phyloP scores from a whole-genome alignment of 2,888 invertebrate species.

The Napeogenes inachia region DNA sequence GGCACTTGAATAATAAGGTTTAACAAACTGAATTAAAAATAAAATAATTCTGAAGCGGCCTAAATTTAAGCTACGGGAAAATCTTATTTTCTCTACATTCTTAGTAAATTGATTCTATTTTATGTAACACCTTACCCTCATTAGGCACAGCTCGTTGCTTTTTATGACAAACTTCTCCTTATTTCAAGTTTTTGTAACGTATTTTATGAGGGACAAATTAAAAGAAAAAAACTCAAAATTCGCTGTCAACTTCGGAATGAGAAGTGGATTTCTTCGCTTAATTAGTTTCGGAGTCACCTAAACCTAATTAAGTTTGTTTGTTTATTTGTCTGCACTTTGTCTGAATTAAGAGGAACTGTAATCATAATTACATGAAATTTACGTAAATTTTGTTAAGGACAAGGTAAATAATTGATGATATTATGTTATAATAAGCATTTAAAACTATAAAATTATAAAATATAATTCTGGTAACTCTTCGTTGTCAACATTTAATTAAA shows the following conservation, averaged over 20 bases:
- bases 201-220: constrained; percentile 52
- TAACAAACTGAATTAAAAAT: constrained; percentile 4
- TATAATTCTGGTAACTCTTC: too few relatives aligned
- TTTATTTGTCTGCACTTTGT: constrained; percentile 41
- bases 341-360: constrained; percentile 13
- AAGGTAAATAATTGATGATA: too few relatives aligned
- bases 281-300: constrained; percentile 57
- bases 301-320: constrained; percentile 59
- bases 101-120: constrained; percentile 35
- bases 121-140: constrained; percentile 48
- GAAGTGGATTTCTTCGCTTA: constrained; percentile 50
- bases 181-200: constrained; percentile 34
- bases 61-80: constrained; percentile 12
- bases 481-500: too few relatives aligned
- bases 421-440: too few relatives aligned
- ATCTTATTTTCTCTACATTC: constrained; percentile 17
- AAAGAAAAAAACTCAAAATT: constrained; percentile 37
- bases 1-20: constrained; percentile 1
- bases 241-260: constrained; percentile 34
- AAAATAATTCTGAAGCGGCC: constrained; percentile 10
- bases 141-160: constrained; percentile 52
- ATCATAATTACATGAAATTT: too few relatives aligned
- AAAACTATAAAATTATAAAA: too few relatives aligned
- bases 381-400: too few relatives aligned
- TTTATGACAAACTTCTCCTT: constrained; percentile 44